Percentiles rank a stretch among this genome's conserved stretches.
Evolutionary conservation across 2,797 vertebrate species (phyloP).

Genomic region (Pristis pectinata): DNA sequence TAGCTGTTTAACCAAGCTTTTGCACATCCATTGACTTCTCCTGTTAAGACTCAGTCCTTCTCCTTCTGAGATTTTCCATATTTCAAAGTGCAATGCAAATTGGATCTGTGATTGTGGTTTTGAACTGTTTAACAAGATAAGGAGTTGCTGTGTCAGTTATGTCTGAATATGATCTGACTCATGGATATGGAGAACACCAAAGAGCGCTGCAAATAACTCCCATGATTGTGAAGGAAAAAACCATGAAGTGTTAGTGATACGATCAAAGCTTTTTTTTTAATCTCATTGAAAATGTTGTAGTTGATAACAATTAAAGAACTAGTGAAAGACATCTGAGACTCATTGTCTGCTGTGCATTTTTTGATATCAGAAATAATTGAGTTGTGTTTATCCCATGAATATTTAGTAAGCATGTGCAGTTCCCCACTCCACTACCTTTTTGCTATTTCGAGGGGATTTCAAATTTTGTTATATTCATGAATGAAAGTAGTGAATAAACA

Average conservation of each 20-base stretch:
- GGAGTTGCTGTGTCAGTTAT: too few relatives aligned
- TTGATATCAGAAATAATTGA: not conserved
- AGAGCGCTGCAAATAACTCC: too few relatives aligned
- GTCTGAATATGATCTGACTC: too few relatives aligned
- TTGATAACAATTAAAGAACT: not conserved
- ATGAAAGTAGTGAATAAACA: not conserved
- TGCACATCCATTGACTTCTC: not conserved
- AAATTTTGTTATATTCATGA: not conserved
- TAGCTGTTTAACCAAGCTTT: not conserved
- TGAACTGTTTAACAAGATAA: not conserved
- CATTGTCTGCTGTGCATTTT: not conserved
- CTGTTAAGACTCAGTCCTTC: not conserved
- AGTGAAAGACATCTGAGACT: not conserved
- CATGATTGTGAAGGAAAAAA: not conserved
- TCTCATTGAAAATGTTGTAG: not conserved
- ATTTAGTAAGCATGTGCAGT: not conserved
- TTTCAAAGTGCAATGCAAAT: not conserved
- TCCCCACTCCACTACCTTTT: not conserved
- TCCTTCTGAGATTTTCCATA: not conserved
- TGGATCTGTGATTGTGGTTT: not conserved
- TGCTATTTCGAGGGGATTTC: not conserved
- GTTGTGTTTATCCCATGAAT: not conserved
- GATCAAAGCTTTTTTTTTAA: not conserved
- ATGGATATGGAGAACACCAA: too few relatives aligned
- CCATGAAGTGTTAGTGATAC: not conserved